Conservation (phyloP, 2,888 invertebrate genomes). For the Sinotaia quadrata region DNA sequence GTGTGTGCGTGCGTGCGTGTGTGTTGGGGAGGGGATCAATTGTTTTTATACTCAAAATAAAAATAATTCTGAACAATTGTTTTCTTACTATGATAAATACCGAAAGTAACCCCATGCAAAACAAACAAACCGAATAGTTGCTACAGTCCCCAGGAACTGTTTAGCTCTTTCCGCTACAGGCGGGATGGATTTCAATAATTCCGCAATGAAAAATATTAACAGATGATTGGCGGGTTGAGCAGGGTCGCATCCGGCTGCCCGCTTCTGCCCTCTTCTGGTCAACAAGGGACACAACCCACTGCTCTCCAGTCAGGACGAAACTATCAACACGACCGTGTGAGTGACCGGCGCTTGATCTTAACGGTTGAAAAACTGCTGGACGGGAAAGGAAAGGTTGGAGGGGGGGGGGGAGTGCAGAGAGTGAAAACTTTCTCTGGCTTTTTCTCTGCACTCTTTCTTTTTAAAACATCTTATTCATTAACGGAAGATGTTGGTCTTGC, state of each 20-base stretch:
- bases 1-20: constrained; percentile 17
- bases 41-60: too few species aligned
- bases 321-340: too few species aligned
- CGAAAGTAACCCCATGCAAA: too few species aligned
- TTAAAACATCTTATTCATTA: neutral
- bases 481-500: constrained; percentile 20
- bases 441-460: neutral
- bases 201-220: constrained; percentile 25
- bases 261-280: neutral
- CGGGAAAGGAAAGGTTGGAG: neutral
- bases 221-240: constrained; percentile 16
- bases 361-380: too few species aligned
- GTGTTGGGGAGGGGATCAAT: neutral
- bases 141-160: too few species aligned
- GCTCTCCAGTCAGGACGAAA: too few species aligned
- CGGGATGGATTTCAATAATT: neutral
- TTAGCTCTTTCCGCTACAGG: neutral
- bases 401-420: neutral
- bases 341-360: too few species aligned
- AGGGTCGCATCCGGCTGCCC: constrained; percentile 6
- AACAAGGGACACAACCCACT: constrained; percentile 7
- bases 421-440: neutral
- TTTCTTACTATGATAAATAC: too few species aligned
- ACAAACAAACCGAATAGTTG: too few species aligned
- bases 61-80: too few species aligned